Base-by-base conservation (phyloP, 2,113 vertebrate species). In the Ptilorrhoa leucosticta region DNA sequence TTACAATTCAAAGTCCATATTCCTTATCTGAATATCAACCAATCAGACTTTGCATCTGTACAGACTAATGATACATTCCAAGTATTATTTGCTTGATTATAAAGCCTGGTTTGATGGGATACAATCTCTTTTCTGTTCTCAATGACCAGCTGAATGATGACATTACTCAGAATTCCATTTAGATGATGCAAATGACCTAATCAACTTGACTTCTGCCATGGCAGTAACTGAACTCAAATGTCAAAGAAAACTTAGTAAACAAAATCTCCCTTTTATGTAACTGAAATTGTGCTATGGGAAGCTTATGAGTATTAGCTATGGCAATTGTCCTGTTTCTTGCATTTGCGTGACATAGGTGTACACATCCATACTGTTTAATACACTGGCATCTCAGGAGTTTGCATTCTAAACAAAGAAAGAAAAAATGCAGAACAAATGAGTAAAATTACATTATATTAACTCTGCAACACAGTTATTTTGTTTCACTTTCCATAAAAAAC, bases 61-160 rank as follows among this genome's bases (percentile, higher is more conserved):
- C 60, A 83, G 79, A 45, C 12, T 81, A 73, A 60, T 82, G 50
- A 77, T 65, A 70, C 76, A 51, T 96, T 96, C 93, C 96, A 93
- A 93, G 83, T 93, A 90, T 91, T 96, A 94, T 94, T 95, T 58
- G 20, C 93, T 82, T 85, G 95, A 96, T 94, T 95, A 97, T 97
- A 97, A 96, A 97, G 97, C 86, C 80, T 92, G 31, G 39, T 95
- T 96, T 97, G 89, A 97, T 92, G 83, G 54, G 35, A 92, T 39
- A 97, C 95, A 97, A 96, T 96, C 64, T 84, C 75, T 96, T 92
- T 86, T 92, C 83, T 97, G 94, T 97, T 97, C 91, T 95, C 83
- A 83, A 8, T 89, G 80, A 64, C n/a, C 33, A 30, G 50, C 4
- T 92, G 93, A 83, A 95, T 85, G 60, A 89, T 78, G 63, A 68